These are phyloP conservation scores for Megathymus violae DNA, from an alignment of 1,140 invertebrate species.

Conservation along the genomic window DNA sequence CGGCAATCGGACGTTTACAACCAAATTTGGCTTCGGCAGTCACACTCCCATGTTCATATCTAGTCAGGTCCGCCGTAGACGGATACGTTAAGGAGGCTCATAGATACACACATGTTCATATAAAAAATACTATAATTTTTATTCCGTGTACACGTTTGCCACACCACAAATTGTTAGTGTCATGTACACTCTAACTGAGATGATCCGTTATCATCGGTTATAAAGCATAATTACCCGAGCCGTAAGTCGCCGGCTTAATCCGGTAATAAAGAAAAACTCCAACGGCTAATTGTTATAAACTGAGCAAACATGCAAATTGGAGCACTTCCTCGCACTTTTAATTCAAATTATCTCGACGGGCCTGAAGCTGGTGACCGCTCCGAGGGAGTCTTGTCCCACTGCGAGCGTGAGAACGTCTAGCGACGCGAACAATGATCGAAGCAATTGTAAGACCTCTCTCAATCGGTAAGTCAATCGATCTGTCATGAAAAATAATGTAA, in stretches of 20 bases:
- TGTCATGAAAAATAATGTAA: too few relatives aligned
- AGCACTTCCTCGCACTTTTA: slow-evolving; percentile 55
- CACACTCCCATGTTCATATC: too few relatives aligned
- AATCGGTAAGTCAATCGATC: too few relatives aligned
- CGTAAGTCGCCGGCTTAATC: slow-evolving; percentile 52
- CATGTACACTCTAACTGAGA: not conserved
- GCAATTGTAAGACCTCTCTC: too few relatives aligned
- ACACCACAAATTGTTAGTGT: too few relatives aligned
- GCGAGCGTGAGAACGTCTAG: not conserved
- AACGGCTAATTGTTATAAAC: slow-evolving; percentile 74
- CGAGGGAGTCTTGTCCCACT: not conserved
- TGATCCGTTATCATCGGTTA: slow-evolving; percentile 41
- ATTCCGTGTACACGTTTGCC: too few relatives aligned
- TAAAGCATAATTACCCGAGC: slow-evolving; percentile 54
- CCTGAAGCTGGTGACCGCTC: slow-evolving; percentile 14
- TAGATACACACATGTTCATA: too few relatives aligned
- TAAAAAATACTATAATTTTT: too few relatives aligned
- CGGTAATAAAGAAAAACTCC: slow-evolving; percentile 77
- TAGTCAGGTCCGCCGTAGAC: too few relatives aligned
- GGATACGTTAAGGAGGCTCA: too few relatives aligned
- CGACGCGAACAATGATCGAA: not conserved
- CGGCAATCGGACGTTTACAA: too few relatives aligned
- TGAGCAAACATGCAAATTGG: slow-evolving; percentile 71
- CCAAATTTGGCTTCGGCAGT: too few relatives aligned
- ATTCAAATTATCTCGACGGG: slow-evolving; percentile 51